phyloP scores from a whole-genome alignment of 2,797 vertebrate species.

The Sebastes kiyomatsui region DNA sequence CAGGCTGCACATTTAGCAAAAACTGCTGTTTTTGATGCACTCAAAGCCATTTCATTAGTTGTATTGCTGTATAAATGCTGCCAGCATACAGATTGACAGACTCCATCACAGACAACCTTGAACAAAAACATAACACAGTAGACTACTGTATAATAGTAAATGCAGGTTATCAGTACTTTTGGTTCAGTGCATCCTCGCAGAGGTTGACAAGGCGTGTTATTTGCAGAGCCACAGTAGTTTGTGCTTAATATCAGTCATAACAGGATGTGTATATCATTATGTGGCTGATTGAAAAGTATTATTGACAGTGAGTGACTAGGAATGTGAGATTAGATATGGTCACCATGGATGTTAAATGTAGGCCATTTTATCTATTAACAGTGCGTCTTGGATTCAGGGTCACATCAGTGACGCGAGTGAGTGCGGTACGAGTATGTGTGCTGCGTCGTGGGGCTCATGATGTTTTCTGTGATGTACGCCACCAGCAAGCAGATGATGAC shows the following conservation, averaged over 20 bases:
- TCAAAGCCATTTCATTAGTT: slow-evolving; percentile 37
- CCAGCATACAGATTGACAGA: slow-evolving; percentile 24
- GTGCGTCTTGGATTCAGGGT: slow-evolving; percentile 8
- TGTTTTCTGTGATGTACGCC: slow-evolving; percentile 98
- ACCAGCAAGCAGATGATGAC: slow-evolving; percentile 97
- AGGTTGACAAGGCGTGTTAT: slow-evolving; percentile 60
- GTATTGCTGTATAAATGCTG: slow-evolving; percentile 70
- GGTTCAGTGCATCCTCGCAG: slow-evolving; percentile 64
- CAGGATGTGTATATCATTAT: slow-evolving; percentile 22
- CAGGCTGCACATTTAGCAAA: slow-evolving; percentile 20
- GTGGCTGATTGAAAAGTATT: slow-evolving; percentile 18
- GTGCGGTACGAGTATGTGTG: slow-evolving; percentile 76
- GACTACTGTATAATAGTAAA: slow-evolving; percentile 32
- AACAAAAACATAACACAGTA: slow-evolving; percentile 46
- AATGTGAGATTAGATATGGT: slow-evolving; percentile 25
- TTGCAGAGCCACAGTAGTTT: slow-evolving; percentile 62
- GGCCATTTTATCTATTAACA: not conserved
- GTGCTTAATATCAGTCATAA: slow-evolving; percentile 62
- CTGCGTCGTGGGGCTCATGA: slow-evolving; percentile 88
- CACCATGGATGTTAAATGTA: slow-evolving; percentile 7
- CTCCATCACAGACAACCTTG: slow-evolving; percentile 37
- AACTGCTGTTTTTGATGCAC: slow-evolving; percentile 20
- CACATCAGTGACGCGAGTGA: slow-evolving; percentile 70
- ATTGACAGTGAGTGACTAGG: slow-evolving; percentile 1
- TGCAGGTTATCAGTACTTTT: slow-evolving; percentile 53